Evolutionary conservation across 2,888 invertebrate species (phyloP).

Genomic region (Drosophila ustulata): DNA sequence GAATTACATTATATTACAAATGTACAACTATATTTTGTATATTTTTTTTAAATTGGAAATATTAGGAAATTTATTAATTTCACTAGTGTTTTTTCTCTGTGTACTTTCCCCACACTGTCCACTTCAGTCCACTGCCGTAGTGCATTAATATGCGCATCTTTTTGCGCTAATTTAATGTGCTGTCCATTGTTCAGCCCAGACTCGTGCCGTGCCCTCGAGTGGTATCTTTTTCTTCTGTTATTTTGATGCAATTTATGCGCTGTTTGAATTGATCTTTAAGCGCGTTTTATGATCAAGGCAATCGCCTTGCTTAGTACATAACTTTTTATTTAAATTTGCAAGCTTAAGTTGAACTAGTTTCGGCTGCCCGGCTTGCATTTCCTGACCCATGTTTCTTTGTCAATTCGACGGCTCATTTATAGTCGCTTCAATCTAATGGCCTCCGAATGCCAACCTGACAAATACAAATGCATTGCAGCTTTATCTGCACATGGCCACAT

Average conservation of each 20-base stretch:
- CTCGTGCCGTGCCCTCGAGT: constrained; percentile 35
- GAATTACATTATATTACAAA: no score
- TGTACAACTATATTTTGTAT: no score
- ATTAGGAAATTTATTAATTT: no score
- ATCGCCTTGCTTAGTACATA: neutral
- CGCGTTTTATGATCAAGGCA: constrained; percentile 4
- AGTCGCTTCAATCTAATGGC: constrained; percentile 38
- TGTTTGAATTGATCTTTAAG: constrained; percentile 49
- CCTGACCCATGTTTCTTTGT: constrained; percentile 67
- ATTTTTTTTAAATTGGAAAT: no score
- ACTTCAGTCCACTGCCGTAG: no score
- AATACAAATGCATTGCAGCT: constrained; percentile 62
- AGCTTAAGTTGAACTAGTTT: constrained; percentile 20
- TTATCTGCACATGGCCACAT: constrained; percentile 58
- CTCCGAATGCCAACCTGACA: constrained; percentile 54
- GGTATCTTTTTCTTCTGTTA: neutral
- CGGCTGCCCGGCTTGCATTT: constrained; percentile 34
- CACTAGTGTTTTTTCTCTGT: no score
- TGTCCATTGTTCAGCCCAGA: constrained; percentile 37
- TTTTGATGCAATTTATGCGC: constrained; percentile 34
- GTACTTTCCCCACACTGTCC: no score
- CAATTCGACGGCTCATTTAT: constrained; percentile 67
- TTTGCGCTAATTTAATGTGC: constrained; percentile 59
- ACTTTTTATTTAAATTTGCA: neutral
- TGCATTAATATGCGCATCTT: constrained; percentile 54